Conservation (phyloP, 2,113 vertebrate species). For the Symphodus melops region DNA sequence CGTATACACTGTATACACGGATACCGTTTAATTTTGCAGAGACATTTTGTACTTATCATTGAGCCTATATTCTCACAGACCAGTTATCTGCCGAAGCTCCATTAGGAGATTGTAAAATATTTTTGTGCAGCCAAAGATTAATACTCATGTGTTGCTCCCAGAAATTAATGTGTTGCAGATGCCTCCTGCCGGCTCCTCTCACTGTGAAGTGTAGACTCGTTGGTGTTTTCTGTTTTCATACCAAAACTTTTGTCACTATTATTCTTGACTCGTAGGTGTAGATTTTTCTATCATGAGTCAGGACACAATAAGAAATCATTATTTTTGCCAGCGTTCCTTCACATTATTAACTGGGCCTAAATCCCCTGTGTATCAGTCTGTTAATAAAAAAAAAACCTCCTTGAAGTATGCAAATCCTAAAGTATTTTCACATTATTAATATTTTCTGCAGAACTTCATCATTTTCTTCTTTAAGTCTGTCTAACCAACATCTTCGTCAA, state of each 20-base stretch:
- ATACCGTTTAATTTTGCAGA: not conserved
- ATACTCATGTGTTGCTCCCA: constrained; percentile 10
- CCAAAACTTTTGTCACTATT: constrained; percentile 16
- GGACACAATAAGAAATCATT: not conserved
- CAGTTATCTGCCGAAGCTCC: not conserved
- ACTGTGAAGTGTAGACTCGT: not conserved
- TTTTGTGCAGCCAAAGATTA: not conserved
- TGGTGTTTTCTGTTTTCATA: constrained; percentile 28
- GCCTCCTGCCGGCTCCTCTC: constrained; percentile 54
- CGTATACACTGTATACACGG: too few relatives aligned
- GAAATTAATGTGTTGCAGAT: constrained; percentile 68
- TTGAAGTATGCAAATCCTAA: too few relatives aligned
- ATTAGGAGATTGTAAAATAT: not conserved
- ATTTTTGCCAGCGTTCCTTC: too few relatives aligned
- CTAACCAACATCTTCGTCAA: too few relatives aligned
- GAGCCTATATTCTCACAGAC: not conserved
- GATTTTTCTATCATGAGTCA: constrained; percentile 26
- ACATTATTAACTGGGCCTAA: too few relatives aligned
- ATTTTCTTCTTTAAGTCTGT: too few relatives aligned
- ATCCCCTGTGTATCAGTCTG: too few relatives aligned
- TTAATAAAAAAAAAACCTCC: too few relatives aligned
- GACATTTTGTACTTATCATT: not conserved
- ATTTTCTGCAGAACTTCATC: too few relatives aligned
- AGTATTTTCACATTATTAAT: too few relatives aligned
- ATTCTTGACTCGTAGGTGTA: constrained; percentile 7